Percentiles rank a stretch among this genome's conserved stretches.
Conservation (phyloP, 2,888 invertebrate species). For the Hydrotaea cyrtoneurina region DNA sequence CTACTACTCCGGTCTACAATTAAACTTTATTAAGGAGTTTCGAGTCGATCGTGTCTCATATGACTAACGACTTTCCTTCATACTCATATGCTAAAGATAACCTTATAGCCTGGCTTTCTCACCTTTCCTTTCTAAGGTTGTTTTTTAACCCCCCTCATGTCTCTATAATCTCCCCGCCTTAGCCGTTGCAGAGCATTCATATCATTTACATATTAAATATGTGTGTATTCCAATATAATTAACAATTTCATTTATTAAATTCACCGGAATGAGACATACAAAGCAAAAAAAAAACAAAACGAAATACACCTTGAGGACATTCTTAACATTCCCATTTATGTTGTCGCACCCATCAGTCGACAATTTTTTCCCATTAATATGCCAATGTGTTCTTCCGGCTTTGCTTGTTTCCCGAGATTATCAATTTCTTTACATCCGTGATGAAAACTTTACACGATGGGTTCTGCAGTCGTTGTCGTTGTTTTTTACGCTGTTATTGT, state of each 20-base stretch:
- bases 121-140: no score
- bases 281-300: not conserved
- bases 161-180: no score
- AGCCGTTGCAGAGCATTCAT: no score
- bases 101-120: no score
- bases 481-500: slow-evolving; percentile 34
- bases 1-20: no score
- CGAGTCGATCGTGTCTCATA: no score
- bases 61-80: no score
- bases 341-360: not conserved
- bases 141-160: no score
- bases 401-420: not conserved
- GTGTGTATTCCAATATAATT: slow-evolving; percentile 28
- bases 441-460: slow-evolving; percentile 21
- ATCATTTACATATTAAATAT: not conserved
- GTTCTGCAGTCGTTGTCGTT: not conserved
- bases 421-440: slow-evolving; percentile 29
- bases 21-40: no score
- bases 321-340: slow-evolving; percentile 31
- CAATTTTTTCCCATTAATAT: not conserved
- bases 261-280: slow-evolving; percentile 18
- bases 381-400: not conserved
- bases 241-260: slow-evolving; percentile 11
- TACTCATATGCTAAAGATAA: no score
- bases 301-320: slow-evolving; percentile 44